phyloP scores from a whole-genome alignment of 2,797 vertebrate species.

The Erpetoichthys calabaricus region DNA sequence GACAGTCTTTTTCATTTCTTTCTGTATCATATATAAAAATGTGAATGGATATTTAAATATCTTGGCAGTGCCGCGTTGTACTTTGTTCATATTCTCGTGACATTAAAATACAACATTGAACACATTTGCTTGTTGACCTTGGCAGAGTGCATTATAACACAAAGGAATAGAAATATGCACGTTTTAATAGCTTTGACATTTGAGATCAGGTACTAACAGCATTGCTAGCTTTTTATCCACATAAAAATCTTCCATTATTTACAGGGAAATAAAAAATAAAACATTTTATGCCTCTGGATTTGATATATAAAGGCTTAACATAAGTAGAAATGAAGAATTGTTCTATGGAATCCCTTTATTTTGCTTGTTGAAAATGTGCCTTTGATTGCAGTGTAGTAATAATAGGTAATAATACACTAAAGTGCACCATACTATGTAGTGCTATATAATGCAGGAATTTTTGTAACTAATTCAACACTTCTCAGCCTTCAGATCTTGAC shows the following conservation, averaged over 20 bases:
- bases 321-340: too few relatives aligned
- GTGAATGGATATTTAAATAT: neutral
- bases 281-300: slow-evolving; percentile 45
- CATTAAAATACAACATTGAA: neutral
- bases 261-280: slow-evolving; percentile 17
- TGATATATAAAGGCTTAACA: slow-evolving; percentile 30
- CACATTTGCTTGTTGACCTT: slow-evolving; percentile 3
- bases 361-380: too few relatives aligned
- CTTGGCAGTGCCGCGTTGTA: neutral
- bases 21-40: too few relatives aligned
- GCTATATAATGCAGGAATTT: too few relatives aligned
- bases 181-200: neutral
- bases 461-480: too few relatives aligned
- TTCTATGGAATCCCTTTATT: too few relatives aligned
- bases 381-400: too few relatives aligned
- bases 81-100: neutral
- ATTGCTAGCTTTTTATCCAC: neutral
- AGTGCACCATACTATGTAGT: too few relatives aligned
- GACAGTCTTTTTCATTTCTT: too few relatives aligned
- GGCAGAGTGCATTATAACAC: neutral
- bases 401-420: too few relatives aligned
- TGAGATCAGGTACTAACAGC: slow-evolving; percentile 1
- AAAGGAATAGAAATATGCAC: neutral
- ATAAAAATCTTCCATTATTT: slow-evolving; percentile 27
- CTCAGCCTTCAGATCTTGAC: too few relatives aligned